Evolutionary conservation across 2,888 invertebrate species (phyloP).

Genomic region (Dynastes maya): DNA sequence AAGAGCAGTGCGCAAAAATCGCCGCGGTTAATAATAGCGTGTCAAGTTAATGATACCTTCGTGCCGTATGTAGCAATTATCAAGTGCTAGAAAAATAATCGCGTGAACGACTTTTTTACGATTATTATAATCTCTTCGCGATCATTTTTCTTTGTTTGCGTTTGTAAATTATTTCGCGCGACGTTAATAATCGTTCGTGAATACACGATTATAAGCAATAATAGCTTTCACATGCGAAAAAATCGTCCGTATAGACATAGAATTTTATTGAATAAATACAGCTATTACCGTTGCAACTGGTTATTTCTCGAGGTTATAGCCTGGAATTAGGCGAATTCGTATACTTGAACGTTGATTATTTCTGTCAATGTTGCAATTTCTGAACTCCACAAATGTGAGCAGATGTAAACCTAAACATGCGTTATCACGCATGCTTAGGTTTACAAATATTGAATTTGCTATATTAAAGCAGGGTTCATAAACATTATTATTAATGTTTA

Average conservation of each 20-base stretch:
- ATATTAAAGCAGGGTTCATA: too few relatives aligned
- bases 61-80: conserved; percentile 32
- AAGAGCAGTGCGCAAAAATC: conserved; percentile 26
- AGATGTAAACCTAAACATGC: too few relatives aligned
- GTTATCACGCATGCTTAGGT: too few relatives aligned
- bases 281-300: too few relatives aligned
- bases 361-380: too few relatives aligned
- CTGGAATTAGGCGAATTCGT: too few relatives aligned
- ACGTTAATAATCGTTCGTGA: background rate
- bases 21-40: conserved; percentile 33
- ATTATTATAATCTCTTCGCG: conserved; percentile 13
- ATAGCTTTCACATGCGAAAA: background rate
- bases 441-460: too few relatives aligned
- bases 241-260: background rate
- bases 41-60: conserved; percentile 36
- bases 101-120: conserved; percentile 29
- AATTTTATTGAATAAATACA: conserved; percentile 2
- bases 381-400: too few relatives aligned
- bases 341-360: too few relatives aligned
- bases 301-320: too few relatives aligned
- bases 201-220: conserved; percentile 4
- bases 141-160: conserved; percentile 18
- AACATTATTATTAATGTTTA: too few relatives aligned
- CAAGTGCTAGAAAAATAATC: conserved; percentile 40
- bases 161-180: conserved; percentile 30